These are phyloP conservation scores for Paratilapia polleni DNA, from an alignment of 2,113 vertebrate genomes.

Conservation along the genomic window DNA sequence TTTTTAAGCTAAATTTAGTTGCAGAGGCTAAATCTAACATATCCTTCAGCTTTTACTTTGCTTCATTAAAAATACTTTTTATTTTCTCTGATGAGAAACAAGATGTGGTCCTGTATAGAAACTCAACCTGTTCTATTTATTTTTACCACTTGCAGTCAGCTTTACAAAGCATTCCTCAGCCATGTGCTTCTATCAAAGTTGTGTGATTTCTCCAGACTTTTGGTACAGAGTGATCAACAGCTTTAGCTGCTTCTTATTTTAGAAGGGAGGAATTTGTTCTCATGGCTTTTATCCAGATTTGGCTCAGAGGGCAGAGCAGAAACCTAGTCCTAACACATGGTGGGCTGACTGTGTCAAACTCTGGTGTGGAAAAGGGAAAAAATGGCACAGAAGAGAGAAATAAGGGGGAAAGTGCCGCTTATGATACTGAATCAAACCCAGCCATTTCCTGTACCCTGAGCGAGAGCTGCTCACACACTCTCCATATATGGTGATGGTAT, in stretches of 20 bases:
- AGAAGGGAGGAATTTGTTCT: constrained; percentile 29
- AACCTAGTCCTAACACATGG: constrained; percentile 30
- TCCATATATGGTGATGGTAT: constrained; percentile 88
- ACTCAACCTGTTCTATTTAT: neutral
- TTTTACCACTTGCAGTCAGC: neutral
- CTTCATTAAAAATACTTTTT: constrained; percentile 45
- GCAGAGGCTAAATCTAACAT: neutral
- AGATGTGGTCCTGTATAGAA: neutral
- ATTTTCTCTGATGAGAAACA: constrained; percentile 38
- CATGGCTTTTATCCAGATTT: constrained; percentile 28
- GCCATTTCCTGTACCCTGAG: constrained; percentile 81
- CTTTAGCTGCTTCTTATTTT: constrained; percentile 44
- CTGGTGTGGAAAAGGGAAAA: constrained; percentile 52
- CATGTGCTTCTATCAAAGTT: neutral
- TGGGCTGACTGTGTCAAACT: constrained; percentile 47
- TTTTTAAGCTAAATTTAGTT: constrained; percentile 36
- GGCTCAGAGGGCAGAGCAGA: constrained; percentile 28
- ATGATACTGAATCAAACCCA: constrained; percentile 83
- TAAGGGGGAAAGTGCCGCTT: constrained; percentile 73
- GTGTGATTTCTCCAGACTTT: neutral
- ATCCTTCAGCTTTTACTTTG: neutral
- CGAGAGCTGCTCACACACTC: constrained; percentile 70
- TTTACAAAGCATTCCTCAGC: constrained; percentile 6
- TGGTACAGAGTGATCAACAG: constrained; percentile 1
- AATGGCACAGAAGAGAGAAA: constrained; percentile 57